Conservation (phyloP, 1,140 invertebrate genomes). For the Alviniconcha marisindica region DNA sequence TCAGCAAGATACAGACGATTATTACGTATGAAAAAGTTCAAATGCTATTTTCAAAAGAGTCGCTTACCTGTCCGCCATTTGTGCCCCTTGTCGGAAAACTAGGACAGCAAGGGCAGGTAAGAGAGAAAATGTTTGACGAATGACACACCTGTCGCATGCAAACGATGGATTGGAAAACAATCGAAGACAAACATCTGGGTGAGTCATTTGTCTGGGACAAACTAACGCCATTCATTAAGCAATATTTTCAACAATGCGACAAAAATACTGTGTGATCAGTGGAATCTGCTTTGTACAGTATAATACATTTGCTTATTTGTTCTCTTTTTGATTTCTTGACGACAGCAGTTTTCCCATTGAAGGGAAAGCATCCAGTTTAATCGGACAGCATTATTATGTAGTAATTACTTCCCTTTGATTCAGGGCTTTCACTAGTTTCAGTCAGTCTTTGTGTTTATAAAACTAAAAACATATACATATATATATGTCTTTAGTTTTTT, state of each 20-base stretch:
- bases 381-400: neutral
- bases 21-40: neutral
- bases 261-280: neutral
- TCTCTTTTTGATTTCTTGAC: too few species aligned
- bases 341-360: too few species aligned
- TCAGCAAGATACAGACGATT: neutral
- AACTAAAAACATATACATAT: too few species aligned
- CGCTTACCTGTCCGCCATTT: constrained; percentile 34
- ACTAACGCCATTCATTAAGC: too few species aligned
- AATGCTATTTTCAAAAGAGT: neutral
- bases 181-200: neutral
- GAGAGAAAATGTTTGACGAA: neutral
- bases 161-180: constrained; percentile 4
- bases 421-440: too few species aligned
- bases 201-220: neutral
- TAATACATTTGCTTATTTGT: neutral
- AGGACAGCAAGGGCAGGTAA: constrained; percentile 24
- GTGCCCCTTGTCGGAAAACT: neutral
- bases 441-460: too few species aligned
- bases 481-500: too few species aligned
- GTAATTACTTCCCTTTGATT: neutral
- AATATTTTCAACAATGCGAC: too few species aligned
- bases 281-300: neutral
- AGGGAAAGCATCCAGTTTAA: neutral
- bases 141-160: constrained; percentile 26